Evolutionary conservation across 2,113 vertebrate species (phyloP).

Genomic region (Carlito syrichta): DNA sequence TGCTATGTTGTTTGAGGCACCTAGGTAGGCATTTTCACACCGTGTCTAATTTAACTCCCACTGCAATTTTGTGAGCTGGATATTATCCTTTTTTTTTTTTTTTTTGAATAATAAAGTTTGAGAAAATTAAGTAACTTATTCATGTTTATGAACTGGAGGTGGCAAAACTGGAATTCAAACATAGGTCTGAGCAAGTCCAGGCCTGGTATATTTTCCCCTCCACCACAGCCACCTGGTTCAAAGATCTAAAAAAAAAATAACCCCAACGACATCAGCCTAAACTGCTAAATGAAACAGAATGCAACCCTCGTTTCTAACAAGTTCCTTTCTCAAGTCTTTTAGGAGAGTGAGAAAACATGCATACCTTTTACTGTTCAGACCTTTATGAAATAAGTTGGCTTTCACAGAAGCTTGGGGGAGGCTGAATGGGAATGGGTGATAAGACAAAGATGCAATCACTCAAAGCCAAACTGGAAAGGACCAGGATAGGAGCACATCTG

Average conservation of each 20-base stretch:
- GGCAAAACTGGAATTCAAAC: background rate
- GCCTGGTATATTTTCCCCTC: fast-evolving
- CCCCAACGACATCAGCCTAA: background rate
- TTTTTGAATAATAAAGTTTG: background rate
- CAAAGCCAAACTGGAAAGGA: background rate
- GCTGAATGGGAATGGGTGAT: background rate
- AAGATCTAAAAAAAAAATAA: background rate
- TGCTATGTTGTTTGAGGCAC: background rate
- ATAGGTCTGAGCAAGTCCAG: background rate
- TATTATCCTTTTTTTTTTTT: background rate
- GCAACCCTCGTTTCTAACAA: background rate
- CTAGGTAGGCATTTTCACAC: background rate
- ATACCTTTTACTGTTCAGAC: background rate
- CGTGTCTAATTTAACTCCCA: background rate
- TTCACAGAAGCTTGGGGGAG: fast-evolving
- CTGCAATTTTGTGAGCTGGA: background rate
- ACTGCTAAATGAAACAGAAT: background rate
- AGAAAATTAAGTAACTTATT: background rate
- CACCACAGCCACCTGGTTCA: background rate
- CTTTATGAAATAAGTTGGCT: background rate
- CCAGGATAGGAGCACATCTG: no score
- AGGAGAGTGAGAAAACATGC: background rate
- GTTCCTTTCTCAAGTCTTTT: background rate
- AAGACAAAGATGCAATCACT: background rate
- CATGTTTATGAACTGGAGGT: background rate